Evolutionary conservation across 2,797 vertebrate genomes (phyloP), one percentile per base, ranked within the genome.

Genomic region (Poeciliopsis gracilis): DNA sequence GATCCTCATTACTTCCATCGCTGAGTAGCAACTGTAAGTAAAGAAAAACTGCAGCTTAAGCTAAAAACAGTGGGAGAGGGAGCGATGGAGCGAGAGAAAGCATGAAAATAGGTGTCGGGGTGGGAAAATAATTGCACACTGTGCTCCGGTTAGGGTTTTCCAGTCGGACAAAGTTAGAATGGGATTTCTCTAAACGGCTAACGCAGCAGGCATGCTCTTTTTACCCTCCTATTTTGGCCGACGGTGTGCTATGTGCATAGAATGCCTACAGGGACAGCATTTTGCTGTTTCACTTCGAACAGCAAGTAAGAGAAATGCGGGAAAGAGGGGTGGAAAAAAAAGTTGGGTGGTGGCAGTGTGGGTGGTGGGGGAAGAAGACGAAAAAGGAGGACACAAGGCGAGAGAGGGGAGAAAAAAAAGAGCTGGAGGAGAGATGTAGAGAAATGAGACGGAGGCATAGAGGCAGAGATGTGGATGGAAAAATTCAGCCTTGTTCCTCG

Each of bases 1-100:
- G 94, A 93, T 94, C 92, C 95, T 95, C 95, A 95, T 96, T 95
- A 95, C 93, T 89, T 93, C 91, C 86, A 91, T 82, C 87, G 82
- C 92, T 92, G 93, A 94, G 93, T 89, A 93, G 89, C 90, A 91
- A 94, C 85, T 93, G 92, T 92, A 93, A 93, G 92, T 93, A 92
- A 93, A 90, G 90, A 83, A 93, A 94, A 95, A 94, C 83, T 95
- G 94, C 93, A 94, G 92, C 90, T 92, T 92, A 94, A 94, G 93
- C 93, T 93, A 87, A 94, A 94, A 94, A 92, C 89, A 88, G 76
- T 86, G 80, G 84, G 85, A 84, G 90, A 83, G 89, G 79, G 83
- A 80, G 91, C 51, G 33, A 69, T 81, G 82, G 88, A 92, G 90
- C 82, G 81, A 87, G 84, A 87, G 89, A 90, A 93, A 86, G 87